phyloP scores from a whole-genome alignment of 2,888 invertebrate species.

The Drosophila histrio region DNA sequence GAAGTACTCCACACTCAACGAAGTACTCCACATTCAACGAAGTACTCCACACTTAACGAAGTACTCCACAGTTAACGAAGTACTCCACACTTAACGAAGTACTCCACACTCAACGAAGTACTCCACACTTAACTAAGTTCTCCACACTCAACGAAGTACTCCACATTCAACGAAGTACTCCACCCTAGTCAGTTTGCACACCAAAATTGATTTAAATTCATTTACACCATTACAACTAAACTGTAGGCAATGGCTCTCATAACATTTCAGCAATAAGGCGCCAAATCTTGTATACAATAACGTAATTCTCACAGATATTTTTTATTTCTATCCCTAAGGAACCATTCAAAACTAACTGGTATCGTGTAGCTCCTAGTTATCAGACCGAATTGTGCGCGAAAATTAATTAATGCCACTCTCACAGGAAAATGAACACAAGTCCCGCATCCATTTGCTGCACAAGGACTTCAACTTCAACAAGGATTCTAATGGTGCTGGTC shows the following conservation, averaged over 20 bases:
- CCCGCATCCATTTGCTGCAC: slow-evolving; percentile 25
- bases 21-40: too few relatives aligned
- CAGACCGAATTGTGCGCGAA: background rate
- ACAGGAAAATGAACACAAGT: background rate
- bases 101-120: background rate
- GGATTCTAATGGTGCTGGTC: slow-evolving; percentile 40
- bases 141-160: background rate
- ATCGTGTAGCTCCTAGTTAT: background rate
- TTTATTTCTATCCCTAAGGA: background rate
- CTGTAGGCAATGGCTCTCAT: background rate
- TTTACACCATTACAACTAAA: background rate
- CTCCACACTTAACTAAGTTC: background rate
- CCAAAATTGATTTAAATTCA: background rate
- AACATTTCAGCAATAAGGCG: background rate
- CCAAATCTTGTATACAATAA: background rate
- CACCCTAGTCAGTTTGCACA: background rate
- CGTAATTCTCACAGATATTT: background rate
- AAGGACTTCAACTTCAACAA: slow-evolving; percentile 18
- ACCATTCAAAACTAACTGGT: background rate
- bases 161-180: background rate
- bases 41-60: background rate
- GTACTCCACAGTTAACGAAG: background rate
- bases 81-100: background rate
- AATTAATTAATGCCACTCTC: slow-evolving; percentile 2
- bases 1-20: too few relatives aligned